Evolutionary conservation across 2,888 invertebrate genomes (phyloP).

Genomic region (Xylota sylvarum): DNA sequence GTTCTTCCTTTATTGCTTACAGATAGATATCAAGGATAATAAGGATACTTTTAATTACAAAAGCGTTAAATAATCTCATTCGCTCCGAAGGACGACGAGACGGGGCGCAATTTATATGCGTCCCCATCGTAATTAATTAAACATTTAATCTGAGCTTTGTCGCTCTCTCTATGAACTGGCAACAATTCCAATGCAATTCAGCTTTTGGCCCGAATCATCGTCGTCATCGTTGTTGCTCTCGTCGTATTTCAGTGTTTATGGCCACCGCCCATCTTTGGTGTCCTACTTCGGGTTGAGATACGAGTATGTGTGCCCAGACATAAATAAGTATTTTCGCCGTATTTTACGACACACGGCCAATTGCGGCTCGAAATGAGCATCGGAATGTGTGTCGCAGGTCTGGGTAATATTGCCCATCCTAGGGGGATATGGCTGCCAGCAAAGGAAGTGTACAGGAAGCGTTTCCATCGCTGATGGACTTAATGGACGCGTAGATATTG

Average conservation of each 20-base stretch:
- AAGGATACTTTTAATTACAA: constrained; percentile 77
- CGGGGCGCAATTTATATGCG: constrained; percentile 70
- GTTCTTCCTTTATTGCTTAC: constrained; percentile 58
- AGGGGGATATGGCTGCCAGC: not conserved
- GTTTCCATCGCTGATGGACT: constrained; percentile 69
- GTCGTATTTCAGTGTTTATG: constrained; percentile 68
- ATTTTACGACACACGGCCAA: constrained; percentile 71
- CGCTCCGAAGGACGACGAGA: constrained; percentile 19
- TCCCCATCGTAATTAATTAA: constrained; percentile 72
- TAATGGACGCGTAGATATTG: constrained; percentile 71
- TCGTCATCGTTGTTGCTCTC: constrained; percentile 31
- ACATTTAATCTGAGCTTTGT: constrained; percentile 70
- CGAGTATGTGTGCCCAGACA: constrained; percentile 34
- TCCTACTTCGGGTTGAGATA: constrained; percentile 46
- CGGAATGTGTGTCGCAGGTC: constrained; percentile 51
- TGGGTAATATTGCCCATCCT: constrained; percentile 30
- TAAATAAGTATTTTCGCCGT: constrained; percentile 70
- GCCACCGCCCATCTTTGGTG: constrained; percentile 58
- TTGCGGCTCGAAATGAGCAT: constrained; percentile 66
- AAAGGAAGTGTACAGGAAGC: constrained; percentile 57
- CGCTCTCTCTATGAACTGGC: constrained; percentile 28
- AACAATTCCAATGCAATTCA: constrained; percentile 44
- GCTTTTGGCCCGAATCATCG: constrained; percentile 48
- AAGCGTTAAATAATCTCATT: constrained; percentile 74
- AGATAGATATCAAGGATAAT: constrained; percentile 75